Percentiles rank a stretch among this genome's conserved stretches.
These are phyloP conservation scores for Chymomyza amoena DNA, from an alignment of 2,888 invertebrate species.

Conservation along the genomic window DNA sequence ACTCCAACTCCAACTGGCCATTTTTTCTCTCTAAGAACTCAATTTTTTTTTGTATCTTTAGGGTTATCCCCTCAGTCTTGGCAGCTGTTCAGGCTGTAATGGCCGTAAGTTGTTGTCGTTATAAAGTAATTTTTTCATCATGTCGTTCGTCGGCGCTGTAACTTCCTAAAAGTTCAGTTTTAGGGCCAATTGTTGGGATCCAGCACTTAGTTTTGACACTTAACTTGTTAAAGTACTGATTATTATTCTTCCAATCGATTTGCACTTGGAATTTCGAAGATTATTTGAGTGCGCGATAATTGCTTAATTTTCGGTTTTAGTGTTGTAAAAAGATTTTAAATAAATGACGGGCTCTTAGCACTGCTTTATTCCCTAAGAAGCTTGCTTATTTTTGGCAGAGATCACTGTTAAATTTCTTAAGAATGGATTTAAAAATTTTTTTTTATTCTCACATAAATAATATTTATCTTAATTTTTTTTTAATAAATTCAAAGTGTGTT, in stretches of 20 bases:
- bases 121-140: conserved; percentile 19
- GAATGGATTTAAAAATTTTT: no score
- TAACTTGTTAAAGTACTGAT: conserved; percentile 35
- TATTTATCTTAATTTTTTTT: no score
- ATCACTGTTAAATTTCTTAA: no score
- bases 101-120: conserved; percentile 33
- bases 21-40: conserved; percentile 52
- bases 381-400: no score
- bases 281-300: background rate
- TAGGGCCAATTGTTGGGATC: conserved; percentile 39
- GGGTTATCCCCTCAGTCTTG: background rate
- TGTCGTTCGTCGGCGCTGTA: conserved; percentile 36
- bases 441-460: no score
- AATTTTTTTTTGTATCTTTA: conserved; percentile 32
- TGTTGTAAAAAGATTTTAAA: no score
- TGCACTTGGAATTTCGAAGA: background rate
- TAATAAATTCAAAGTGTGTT: no score
- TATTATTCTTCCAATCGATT: conserved; percentile 13
- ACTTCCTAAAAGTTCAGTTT: conserved; percentile 47
- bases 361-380: no score
- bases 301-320: background rate
- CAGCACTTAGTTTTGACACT: conserved; percentile 28
- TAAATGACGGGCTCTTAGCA: no score
- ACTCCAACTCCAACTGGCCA: conserved; percentile 26
- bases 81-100: conserved; percentile 40